A percentile compares a stretch with the other conserved stretches of the same genome.
These are phyloP conservation scores for Otis tarda DNA, from an alignment of 2,113 vertebrate species.

Conservation along the genomic window DNA sequence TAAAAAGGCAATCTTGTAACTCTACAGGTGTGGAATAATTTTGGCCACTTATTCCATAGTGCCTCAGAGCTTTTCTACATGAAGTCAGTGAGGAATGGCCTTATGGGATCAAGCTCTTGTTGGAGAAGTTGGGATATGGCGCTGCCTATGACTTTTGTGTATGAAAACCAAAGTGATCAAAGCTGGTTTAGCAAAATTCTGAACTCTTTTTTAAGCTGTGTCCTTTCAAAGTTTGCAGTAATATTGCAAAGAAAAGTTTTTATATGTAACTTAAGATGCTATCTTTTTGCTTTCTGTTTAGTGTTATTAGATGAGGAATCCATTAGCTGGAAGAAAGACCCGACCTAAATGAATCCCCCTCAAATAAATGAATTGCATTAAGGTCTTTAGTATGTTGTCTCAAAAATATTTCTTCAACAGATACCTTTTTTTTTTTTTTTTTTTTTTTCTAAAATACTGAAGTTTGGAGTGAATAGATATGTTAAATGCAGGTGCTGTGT, in stretches of 20 bases:
- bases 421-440: neutral
- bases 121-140: neutral
- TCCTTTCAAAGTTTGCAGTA: neutral
- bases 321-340: neutral
- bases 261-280: neutral
- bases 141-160: neutral
- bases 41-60: neutral
- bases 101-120: neutral
- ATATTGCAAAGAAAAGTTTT: neutral
- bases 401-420: neutral
- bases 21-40: constrained; percentile 48
- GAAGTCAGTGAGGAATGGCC: neutral
- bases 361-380: neutral
- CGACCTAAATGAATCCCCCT: neutral
- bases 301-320: neutral
- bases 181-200: neutral
- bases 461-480: neutral
- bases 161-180: neutral
- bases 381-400: neutral
- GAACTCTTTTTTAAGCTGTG: neutral
- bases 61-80: neutral
- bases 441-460: neutral
- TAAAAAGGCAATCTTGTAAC: constrained; percentile 7
- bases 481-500: neutral
- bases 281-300: neutral